Conservation (phyloP, 2,888 invertebrate species). For the Spisula subtruncata region DNA sequence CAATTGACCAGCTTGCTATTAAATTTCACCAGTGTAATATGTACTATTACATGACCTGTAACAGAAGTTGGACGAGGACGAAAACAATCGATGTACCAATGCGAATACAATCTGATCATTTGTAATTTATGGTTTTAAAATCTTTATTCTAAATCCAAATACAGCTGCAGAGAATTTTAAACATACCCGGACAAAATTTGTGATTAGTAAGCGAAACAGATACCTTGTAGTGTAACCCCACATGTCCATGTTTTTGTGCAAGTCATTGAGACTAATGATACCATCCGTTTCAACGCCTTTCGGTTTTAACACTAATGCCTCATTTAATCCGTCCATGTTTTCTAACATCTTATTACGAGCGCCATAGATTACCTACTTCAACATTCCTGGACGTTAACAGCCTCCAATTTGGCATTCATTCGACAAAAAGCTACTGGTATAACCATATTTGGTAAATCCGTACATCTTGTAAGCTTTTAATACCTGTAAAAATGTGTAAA, state of each 20-base stretch:
- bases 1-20: too few relatives aligned
- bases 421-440: too few relatives aligned
- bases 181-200: not conserved
- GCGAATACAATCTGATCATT: not conserved
- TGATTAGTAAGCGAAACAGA: slow-evolving; percentile 8
- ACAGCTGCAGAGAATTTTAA: not conserved
- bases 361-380: too few relatives aligned
- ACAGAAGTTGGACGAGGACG: not conserved
- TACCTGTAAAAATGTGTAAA: too few relatives aligned
- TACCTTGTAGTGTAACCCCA: not conserved
- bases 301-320: not conserved
- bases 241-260: slow-evolving; percentile 29
- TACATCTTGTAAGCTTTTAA: too few relatives aligned
- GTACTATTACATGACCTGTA: not conserved
- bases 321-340: not conserved
- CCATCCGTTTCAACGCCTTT: not conserved
- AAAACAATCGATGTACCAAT: not conserved
- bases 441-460: too few relatives aligned
- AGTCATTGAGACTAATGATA: slow-evolving; percentile 53
- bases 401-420: too few relatives aligned
- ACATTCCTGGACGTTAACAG: too few relatives aligned
- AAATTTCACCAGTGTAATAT: too few relatives aligned
- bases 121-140: not conserved
- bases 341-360: too few relatives aligned
- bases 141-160: not conserved